Percentiles rank a stretch among this genome's conserved stretches.
phyloP scores from a whole-genome alignment of 2,888 invertebrate genomes.

The Epiblema foenella region DNA sequence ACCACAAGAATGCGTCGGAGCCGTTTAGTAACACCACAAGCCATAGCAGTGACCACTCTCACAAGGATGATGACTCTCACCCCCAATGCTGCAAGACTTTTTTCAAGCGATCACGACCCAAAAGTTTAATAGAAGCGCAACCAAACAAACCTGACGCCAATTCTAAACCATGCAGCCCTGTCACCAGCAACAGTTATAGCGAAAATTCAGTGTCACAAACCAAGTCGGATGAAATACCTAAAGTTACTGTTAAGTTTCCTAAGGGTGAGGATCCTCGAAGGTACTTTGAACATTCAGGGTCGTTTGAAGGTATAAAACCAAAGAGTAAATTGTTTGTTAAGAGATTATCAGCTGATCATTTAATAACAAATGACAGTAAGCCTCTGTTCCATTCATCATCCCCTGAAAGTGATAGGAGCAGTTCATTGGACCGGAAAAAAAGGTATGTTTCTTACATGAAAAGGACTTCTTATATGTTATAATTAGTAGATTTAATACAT shows the following conservation, averaged over 20 bases:
- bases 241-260: slow-evolving; percentile 76
- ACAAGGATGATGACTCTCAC: slow-evolving; percentile 69
- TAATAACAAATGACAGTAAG: slow-evolving; percentile 75
- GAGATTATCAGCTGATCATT: slow-evolving; percentile 79
- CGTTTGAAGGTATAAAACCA: slow-evolving; percentile 78
- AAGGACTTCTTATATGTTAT: background rate
- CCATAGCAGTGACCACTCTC: slow-evolving; percentile 56
- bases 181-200: slow-evolving; percentile 72
- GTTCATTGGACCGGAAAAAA: slow-evolving; percentile 77
- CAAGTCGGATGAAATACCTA: slow-evolving; percentile 76
- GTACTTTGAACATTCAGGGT: slow-evolving; percentile 77
- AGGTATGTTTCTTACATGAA: slow-evolving; percentile 59
- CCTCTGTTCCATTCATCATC: slow-evolving; percentile 76
- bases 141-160: slow-evolving; percentile 63
- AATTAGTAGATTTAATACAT: background rate
- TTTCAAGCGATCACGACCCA: slow-evolving; percentile 77
- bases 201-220: slow-evolving; percentile 70
- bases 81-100: slow-evolving; percentile 77
- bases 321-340: slow-evolving; percentile 80
- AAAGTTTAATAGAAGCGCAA: slow-evolving; percentile 71
- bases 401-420: slow-evolving; percentile 80
- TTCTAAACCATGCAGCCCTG: slow-evolving; percentile 72
- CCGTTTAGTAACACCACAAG: slow-evolving; percentile 58
- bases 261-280: slow-evolving; percentile 71
- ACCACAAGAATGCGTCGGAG: slow-evolving; percentile 60